Evolutionary conservation across 2,888 invertebrate genomes (phyloP).

Genomic region (Diogma glabrata): DNA sequence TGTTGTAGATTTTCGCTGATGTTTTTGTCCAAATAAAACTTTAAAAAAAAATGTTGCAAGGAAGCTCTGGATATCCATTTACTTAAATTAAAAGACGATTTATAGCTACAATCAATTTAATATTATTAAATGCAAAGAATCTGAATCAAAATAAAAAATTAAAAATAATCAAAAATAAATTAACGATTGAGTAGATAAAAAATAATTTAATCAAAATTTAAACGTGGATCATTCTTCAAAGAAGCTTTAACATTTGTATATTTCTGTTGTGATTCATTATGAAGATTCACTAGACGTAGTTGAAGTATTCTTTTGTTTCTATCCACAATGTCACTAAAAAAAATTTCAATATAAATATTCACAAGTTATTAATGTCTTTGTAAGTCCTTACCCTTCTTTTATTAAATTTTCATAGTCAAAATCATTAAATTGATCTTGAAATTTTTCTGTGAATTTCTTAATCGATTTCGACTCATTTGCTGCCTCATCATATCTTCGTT

Average conservation of each 20-base stretch:
- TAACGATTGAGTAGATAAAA: neutral
- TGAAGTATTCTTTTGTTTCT: constrained; percentile 34
- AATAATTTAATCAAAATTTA: constrained; percentile 22
- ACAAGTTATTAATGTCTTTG: too few species aligned
- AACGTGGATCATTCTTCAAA: constrained; percentile 26
- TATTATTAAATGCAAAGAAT: too few species aligned
- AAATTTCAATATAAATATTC: neutral
- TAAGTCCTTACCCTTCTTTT: constrained; percentile 26
- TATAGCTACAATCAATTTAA: too few species aligned
- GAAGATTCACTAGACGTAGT: constrained; percentile 31
- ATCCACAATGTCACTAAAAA: constrained; percentile 24
- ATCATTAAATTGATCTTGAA: constrained; percentile 31
- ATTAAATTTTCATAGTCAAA: constrained; percentile 31
- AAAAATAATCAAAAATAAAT: too few species aligned
- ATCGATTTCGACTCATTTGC: constrained; percentile 28
- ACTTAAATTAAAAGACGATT: too few species aligned
- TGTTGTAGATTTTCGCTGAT: too few species aligned
- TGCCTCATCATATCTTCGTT: constrained; percentile 54
- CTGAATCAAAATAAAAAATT: too few species aligned
- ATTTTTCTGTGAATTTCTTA: constrained; percentile 31
- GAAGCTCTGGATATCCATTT: too few species aligned
- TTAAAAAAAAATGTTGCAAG: too few species aligned
- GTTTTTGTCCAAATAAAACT: too few species aligned
- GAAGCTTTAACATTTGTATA: constrained; percentile 31
- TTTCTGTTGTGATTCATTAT: constrained; percentile 33